Evolutionary conservation across 2,888 invertebrate genomes (phyloP), one percentile per base, ranked within the genome.

Genomic region (Hedychridium roseum): DNA sequence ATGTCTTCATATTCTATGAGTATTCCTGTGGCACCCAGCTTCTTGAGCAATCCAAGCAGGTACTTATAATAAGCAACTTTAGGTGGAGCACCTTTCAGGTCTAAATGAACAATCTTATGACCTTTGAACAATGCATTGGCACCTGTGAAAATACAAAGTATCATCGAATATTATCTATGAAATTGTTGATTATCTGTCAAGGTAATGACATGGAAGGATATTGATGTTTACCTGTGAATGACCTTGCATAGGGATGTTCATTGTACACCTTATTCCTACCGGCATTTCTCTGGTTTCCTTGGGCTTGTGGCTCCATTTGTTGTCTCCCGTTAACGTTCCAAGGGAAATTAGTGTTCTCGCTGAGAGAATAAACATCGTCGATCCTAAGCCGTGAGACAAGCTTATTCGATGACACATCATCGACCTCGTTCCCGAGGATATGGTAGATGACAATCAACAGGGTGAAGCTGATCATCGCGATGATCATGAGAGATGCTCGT

Each of bases 1-100:
- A 90, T 92, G 66, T 94, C 93, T 75, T 94, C 93, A 73, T 93
- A 94, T 71, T 94, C 93, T 23, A 94, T 81, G 2, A 93, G 79
- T 9, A 94, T 71, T 1, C 90, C 92, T 16, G 89, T 92, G 0
- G 87, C 91, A n/a, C 91, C 89, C 28, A 87, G 71, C 16, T 80
- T 79, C 37, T 81, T 82, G 5, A 91, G 70, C 48, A 86, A 76
- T 0, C 85, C 85, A 45, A 92, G 82, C 0, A 93, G 60, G 5
- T 83, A 79, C 39, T 81, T 73, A 46, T 86, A 82, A 65, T 88
- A 89, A 0, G 77, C 71, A 1, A 90, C 67, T 63, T 85, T 87
- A 0, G 90, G 90, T 0, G 92, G 91, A 1, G 92, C 89, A 5
- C 93, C 92, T 76, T 94, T 94, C 11, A 94, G 78, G 79, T 94